A percentile compares a stretch with the other conserved stretches of the same genome.
phyloP scores from a whole-genome alignment of 2,113 vertebrate genomes.

The Salvelinus sp. region DNA sequence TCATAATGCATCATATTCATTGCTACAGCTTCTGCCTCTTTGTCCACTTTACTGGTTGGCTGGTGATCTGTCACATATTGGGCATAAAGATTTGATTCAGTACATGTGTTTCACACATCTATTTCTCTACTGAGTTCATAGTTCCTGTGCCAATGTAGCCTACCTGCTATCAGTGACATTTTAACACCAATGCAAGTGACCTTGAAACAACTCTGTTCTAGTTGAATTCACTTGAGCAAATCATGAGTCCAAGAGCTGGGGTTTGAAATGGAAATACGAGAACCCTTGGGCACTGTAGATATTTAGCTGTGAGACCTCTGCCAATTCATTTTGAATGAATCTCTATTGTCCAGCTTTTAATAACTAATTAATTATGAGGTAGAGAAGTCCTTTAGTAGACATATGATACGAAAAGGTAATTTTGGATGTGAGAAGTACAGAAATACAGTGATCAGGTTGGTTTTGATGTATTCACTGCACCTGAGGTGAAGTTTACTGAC shows the following conservation, averaged over 20 bases:
- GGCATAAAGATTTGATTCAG: conserved; percentile 17
- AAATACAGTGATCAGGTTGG: background rate
- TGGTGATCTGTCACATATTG: conserved; percentile 1
- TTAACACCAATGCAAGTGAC: conserved; percentile 15
- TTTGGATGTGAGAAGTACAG: background rate
- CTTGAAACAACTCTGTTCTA: conserved; percentile 23
- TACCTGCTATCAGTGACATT: conserved; percentile 6
- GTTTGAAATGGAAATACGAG: conserved; percentile 19
- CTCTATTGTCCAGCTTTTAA: conserved; percentile 24
- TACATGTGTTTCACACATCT: conserved; percentile 5
- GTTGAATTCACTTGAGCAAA: conserved; percentile 26
- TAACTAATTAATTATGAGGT: conserved; percentile 29
- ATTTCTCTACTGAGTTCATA: background rate
- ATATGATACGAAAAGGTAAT: background rate
- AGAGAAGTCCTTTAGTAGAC: background rate
- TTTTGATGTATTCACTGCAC: background rate
- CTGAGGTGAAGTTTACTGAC: conserved; percentile 2
- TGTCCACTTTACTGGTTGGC: background rate
- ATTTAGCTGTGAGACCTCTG: conserved; percentile 8
- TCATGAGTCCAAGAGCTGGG: conserved; percentile 27
- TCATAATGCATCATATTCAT: background rate
- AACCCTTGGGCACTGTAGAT: background rate
- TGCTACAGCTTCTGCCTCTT: background rate
- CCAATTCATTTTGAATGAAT: conserved; percentile 27
- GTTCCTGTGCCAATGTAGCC: background rate